Evolutionary conservation across 2,113 vertebrate genomes (phyloP).

Genomic region (Arizona elegans): DNA sequence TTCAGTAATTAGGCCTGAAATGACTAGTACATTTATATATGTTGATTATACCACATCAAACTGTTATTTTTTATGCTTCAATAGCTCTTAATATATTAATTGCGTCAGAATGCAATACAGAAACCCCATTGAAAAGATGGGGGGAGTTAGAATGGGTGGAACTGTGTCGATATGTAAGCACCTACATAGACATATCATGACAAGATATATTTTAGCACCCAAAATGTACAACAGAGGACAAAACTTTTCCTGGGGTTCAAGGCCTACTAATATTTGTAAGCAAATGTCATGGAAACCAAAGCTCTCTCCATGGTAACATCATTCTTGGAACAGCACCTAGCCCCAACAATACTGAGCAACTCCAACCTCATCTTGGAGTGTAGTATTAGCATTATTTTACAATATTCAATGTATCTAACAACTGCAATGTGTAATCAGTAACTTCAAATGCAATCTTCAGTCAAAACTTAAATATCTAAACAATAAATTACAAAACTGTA

Average conservation of each 20-base stretch:
- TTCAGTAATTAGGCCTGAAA: background rate
- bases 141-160: background rate
- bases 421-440: constrained; percentile 59
- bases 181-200: background rate
- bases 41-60: constrained; percentile 11
- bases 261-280: constrained; percentile 68
- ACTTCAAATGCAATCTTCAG: constrained; percentile 57
- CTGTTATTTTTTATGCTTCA: constrained; percentile 19
- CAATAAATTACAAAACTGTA: constrained; percentile 44
- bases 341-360: constrained; percentile 57
- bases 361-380: constrained; percentile 60
- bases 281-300: constrained; percentile 80
- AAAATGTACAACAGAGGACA: constrained; percentile 60
- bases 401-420: constrained; percentile 49
- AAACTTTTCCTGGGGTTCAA: constrained; percentile 60
- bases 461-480: constrained; percentile 45
- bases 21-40: background rate
- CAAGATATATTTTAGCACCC: constrained; percentile 49
- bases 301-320: constrained; percentile 77
- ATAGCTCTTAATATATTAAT: constrained; percentile 21
- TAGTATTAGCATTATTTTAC: constrained; percentile 60
- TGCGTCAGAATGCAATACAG: background rate
- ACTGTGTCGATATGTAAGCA: constrained; percentile 21
- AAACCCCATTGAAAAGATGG: background rate
- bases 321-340: constrained; percentile 55